Evolutionary conservation across 1,140 invertebrate genomes (phyloP), one percentile per base, ranked within the genome.

Genomic region (Drosophila punjabiensis): DNA sequence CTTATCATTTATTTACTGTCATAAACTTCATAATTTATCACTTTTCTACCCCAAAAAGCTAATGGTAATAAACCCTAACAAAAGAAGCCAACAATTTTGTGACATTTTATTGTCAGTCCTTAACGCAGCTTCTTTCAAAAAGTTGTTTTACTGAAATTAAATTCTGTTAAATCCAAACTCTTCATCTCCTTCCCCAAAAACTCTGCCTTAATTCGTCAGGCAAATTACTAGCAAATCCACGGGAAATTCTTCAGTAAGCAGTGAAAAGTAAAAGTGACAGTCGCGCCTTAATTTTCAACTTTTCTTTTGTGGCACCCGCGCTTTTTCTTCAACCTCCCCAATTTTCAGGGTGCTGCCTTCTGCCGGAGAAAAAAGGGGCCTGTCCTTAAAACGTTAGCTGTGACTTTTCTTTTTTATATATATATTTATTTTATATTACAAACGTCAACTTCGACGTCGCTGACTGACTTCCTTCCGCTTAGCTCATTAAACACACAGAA

Each of bases 391-490:
- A 79, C 76, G 71, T 63, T 69, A 37, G 41, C 30, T 47, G 41
- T 67, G 62, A 50, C 56, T 75, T 66, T 80, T 67, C 61, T 77
- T 88, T 74, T 87, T 78, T 87, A 75, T 84, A 79, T 89, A 88
- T 83, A 77, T 88, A 85, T 89, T 84, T 89, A 81, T 88, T 88
- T 87, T 83, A 74, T 88, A 81, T 89, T 81, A 79, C 68, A 62
- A 78, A 68, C 77, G 82, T 74, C 63, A 76, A 68, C 75, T 88
- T 87, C 79, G 85, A 85, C 85, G 79, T 89, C 69, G 61, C 68
- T 79, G 86, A 77, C 81, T 85, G 85, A 85, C 82, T 89, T 89
- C 82, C 88, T 91, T 91, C 88, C 88, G 88, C 74, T 91, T 91
- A 91, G 88, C 88, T 91, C 88, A 91, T 91, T 91, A 91, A 91